phyloP scores from a whole-genome alignment of 2,888 invertebrate species.

The Dryomyza anilis region DNA sequence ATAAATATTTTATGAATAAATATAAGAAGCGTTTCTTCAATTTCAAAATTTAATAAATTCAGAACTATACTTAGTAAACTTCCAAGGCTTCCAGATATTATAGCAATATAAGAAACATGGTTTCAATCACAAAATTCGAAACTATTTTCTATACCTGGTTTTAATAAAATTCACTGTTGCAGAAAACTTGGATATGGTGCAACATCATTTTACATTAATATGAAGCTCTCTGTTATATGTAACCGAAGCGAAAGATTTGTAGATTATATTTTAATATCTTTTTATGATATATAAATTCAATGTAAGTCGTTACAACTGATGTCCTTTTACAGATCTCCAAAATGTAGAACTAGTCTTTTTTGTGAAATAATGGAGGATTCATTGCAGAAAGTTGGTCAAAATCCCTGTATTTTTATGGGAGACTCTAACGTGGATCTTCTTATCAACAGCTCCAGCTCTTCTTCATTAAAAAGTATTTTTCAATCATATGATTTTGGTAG shows the following conservation, averaged over 20 bases:
- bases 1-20: conserved; percentile 16
- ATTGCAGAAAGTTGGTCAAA: background rate
- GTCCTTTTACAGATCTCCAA: conserved; percentile 8
- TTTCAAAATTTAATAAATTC: too few relatives aligned
- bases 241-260: background rate
- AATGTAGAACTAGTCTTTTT: background rate
- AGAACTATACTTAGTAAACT: background rate
- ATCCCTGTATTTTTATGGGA: conserved; percentile 13
- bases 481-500: too few relatives aligned
- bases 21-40: too few relatives aligned
- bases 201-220: background rate
- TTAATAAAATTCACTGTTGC: conserved; percentile 16
- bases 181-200: conserved; percentile 5
- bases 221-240: background rate
- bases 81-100: conserved; percentile 1
- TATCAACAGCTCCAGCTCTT: background rate
- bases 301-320: conserved; percentile 4
- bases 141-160: conserved; percentile 17
- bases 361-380: background rate
- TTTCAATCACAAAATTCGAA: background rate
- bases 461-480: background rate
- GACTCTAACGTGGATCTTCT: conserved; percentile 21
- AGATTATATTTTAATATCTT: background rate
- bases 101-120: conserved; percentile 22
- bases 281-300: background rate